These are phyloP conservation scores for Hirtodrosophila trivittata DNA, from an alignment of 2,888 invertebrate genomes.

Conservation along the genomic window DNA sequence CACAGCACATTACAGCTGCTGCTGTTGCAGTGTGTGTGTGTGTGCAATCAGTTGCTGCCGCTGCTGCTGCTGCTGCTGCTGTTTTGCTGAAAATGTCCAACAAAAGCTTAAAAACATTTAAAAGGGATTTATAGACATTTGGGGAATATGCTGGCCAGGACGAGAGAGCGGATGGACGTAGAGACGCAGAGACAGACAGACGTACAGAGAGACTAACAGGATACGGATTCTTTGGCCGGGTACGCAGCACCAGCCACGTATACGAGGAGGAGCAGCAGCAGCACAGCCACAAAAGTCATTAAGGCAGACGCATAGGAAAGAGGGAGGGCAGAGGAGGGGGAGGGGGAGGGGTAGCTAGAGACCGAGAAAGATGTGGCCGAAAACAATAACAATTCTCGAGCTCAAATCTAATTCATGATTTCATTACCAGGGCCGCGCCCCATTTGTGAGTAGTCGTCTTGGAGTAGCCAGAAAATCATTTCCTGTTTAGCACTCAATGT, in stretches of 20 bases:
- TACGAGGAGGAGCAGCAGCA: too few species aligned
- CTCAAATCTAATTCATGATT: constrained; percentile 78
- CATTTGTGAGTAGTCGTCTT: constrained; percentile 13
- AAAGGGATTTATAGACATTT: constrained; percentile 79
- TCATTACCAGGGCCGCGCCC: constrained; percentile 64
- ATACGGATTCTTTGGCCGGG: constrained; percentile 9
- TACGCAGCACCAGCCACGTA: constrained; percentile 33
- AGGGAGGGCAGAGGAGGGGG: constrained; percentile 6
- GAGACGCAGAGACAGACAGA: constrained; percentile 9
- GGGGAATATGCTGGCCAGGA: constrained; percentile 71
- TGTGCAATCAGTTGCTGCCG: constrained; percentile 9
- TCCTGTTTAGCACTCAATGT: constrained; percentile 76
- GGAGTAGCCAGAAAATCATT: constrained; percentile 67
- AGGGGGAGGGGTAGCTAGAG: background rate
- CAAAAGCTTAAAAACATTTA: constrained; percentile 79
- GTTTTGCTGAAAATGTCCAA: constrained; percentile 73
- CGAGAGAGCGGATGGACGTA: background rate
- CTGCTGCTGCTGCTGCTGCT: constrained; percentile 33
- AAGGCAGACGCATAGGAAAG: constrained; percentile 45
- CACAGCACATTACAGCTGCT: constrained; percentile 3
- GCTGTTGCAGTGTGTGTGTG: constrained; percentile 26
- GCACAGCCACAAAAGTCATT: constrained; percentile 72
- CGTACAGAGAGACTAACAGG: constrained; percentile 5
- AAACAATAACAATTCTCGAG: constrained; percentile 78
- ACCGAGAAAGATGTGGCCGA: constrained; percentile 34